Evolutionary conservation across 37 sponge, comb jelly and placozoan genomes (phyloP), one percentile per base, ranked within the genome.

Genomic region (Hormiphora californensis): DNA sequence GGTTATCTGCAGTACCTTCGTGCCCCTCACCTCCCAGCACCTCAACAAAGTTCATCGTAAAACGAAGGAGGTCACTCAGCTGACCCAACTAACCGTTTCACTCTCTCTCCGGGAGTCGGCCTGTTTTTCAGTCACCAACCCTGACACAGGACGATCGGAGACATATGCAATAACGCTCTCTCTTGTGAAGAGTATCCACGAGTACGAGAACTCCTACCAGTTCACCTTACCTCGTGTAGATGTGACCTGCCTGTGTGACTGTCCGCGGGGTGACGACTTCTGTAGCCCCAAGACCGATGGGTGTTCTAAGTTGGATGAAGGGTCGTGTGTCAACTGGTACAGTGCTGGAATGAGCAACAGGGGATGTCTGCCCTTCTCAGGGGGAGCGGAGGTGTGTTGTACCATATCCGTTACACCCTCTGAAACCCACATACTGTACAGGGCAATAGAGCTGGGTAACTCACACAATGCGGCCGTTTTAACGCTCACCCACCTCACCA

Each of bases 201-300:
- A 0, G 22, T 73, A 73, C 81, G 23, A 33, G 81, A 73, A 73
- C 44, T 73, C 81, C 27, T 73, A 73, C 81, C 9, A 25, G 23
- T 73, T 73, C 25, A 46, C 46, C 7, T 43, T 73, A n/a, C 81
- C 81, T 4, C 40, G 43, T 32, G 35, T 33, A 0, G 81, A 73
- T 40, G 81, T 73, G 12, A 73, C 40, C 46, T 73, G 81, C 23
- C 21, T 73, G 12, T 73, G 81, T 73, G 81, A 73, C 43, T 73
- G 81, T 41, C 81, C 81, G 44, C 46, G 81, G 25, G 81, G 46
- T 15, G 81, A 73, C 27, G 81, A 73, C 46, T 73, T 73, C 81
- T 73, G 81, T 19, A 73, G 35, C 44, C 38, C 81, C 43, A 73
- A 73, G 46, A 73, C 81, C 9, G 81, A 73, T 46, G 43, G 36